Percentiles rank a stretch among this genome's conserved stretches.
Evolutionary conservation across 2,113 vertebrate species (phyloP).

Genomic region (Antigone vipio): DNA sequence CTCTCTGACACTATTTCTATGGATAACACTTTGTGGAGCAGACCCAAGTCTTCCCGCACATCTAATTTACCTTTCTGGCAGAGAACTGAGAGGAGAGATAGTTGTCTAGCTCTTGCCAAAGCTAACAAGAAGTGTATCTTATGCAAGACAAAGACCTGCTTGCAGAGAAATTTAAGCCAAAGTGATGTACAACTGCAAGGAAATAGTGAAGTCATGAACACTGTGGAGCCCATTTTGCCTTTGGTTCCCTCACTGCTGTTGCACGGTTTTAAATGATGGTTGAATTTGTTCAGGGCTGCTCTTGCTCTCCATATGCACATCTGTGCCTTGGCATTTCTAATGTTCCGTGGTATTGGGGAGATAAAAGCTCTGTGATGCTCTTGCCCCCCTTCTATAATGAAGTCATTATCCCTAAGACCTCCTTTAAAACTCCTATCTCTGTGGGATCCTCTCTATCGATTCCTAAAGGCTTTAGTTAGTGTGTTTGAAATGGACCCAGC

Average conservation of each 20-base stretch:
- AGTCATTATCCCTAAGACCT: not conserved
- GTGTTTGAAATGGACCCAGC: not conserved
- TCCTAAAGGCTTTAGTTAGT: not conserved
- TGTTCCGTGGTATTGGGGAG: not conserved
- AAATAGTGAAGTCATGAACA: not conserved
- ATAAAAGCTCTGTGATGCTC: not conserved
- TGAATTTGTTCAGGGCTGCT: not conserved
- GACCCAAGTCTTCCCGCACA: not conserved
- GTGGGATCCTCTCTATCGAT: not conserved
- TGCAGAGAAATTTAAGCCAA: not conserved
- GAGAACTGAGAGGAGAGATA: not conserved
- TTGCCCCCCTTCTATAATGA: not conserved
- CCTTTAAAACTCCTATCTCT: not conserved
- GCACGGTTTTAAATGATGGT: not conserved
- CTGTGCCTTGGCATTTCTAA: not conserved
- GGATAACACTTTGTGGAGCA: constrained; percentile 1
- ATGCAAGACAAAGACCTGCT: not conserved
- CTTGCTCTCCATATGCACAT: not conserved
- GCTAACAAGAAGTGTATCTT: not conserved
- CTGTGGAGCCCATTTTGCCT: not conserved
- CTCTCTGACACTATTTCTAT: not conserved
- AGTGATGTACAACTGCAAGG: not conserved
- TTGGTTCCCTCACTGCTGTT: accelerated
- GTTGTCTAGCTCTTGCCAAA: constrained; percentile 18
- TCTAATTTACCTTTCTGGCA: constrained; percentile 40